These are phyloP conservation scores for Drosophila rhopaloa DNA, from an alignment of 1,140 invertebrate genomes.

Conservation along the genomic window DNA sequence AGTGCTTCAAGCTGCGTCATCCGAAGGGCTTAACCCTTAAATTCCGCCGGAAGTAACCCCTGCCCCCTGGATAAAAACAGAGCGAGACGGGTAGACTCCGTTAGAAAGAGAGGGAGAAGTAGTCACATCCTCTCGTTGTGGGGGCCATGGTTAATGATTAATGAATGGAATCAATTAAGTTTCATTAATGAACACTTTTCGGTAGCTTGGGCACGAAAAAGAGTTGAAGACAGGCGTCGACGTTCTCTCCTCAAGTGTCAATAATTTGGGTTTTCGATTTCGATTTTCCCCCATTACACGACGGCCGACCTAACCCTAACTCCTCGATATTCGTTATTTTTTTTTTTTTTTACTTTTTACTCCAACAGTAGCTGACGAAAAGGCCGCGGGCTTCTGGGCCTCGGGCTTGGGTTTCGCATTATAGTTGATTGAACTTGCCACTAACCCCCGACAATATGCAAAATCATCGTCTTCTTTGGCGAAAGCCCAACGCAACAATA, in stretches of 20 bases:
- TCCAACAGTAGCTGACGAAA: conserved; percentile 20
- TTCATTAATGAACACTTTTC: conserved; percentile 84
- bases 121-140: conserved; percentile 18
- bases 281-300: conserved; percentile 21
- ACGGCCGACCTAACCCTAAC: background rate
- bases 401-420: conserved; percentile 36
- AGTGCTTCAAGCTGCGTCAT: conserved; percentile 28
- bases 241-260: conserved; percentile 78
- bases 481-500: conserved; percentile 69
- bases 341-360: conserved; percentile 9
- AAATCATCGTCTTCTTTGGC: conserved; percentile 69
- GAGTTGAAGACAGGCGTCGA: conserved; percentile 47
- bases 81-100: background rate
- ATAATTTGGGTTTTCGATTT: conserved; percentile 73
- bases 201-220: conserved; percentile 52
- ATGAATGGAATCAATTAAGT: conserved; percentile 84
- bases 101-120: background rate
- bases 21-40: conserved; percentile 12
- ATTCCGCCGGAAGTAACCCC: conserved; percentile 35
- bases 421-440: conserved; percentile 76
- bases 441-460: conserved; percentile 62
- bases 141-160: conserved; percentile 69
- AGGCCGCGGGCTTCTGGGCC: conserved; percentile 33
- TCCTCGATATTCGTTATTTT: conserved; percentile 16
- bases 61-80: conserved; percentile 1